Base-by-base conservation (phyloP, 2,797 vertebrate species). In the Chiroxiphia lanceolata region DNA sequence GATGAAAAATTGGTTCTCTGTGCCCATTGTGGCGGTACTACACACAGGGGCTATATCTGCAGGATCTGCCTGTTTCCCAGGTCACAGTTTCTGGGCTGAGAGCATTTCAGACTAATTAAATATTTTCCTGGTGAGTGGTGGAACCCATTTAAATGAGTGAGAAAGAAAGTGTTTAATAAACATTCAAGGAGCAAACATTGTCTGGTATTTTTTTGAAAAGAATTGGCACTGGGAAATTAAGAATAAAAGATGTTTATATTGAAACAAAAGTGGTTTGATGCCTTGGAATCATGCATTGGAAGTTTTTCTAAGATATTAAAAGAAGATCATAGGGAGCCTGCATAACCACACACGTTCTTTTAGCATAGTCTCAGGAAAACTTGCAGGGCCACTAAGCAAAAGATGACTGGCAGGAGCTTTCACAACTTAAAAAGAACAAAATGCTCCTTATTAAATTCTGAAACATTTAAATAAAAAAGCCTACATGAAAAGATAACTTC, bases 201-300 rank as follows among this genome's bases (percentile, higher is more conserved):
- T 65, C 70, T 82, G 51, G 6, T 47, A 31, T 53, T 14, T 63
- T 77, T 92, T 83, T 75, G 48, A 80, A 91, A 89, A 63, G 7
- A 50, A 63, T 56, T 53, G 48, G 65, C 82, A 67, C 48, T 47
- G 40, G 26, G 27, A 91, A 79, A 82, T 84, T 44, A 68, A 61
- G 38, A 77, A 89, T 61, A 71, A 90, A 83, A 84, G 45, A 64
- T 86, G 6, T 14, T 61, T 75, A 45, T 75, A 67, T 77, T 94
- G 90, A 65, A 85, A 94, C 47, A 95, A 95, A 92, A 57, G 38
- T 83, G 19, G 10, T 89, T 93, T 89, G 69, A 84, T 10, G 34
- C 29, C 60, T 93, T 83, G 76, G 87, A 97, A 95, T 96, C 83
- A 79, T 80, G 38, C 93, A 48, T 60, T 92, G 71, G 65, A 95